phyloP scores from a whole-genome alignment of 2,797 vertebrate species.

The Aeoliscus strigatus region DNA sequence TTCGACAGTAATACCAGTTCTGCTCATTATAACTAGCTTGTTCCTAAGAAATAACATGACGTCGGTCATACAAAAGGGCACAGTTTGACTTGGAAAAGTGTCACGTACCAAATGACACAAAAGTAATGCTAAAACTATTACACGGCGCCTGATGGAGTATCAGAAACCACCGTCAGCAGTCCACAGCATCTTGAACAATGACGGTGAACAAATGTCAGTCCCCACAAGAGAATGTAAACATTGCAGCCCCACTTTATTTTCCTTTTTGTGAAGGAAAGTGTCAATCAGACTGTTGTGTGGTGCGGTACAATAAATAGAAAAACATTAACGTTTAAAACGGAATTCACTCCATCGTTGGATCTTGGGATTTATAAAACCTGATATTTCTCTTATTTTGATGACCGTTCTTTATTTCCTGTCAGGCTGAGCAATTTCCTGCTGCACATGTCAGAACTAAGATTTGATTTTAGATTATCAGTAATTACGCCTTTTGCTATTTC shows the following conservation, averaged over 20 bases:
- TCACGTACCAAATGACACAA: slow-evolving; percentile 56
- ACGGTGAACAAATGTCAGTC: not conserved
- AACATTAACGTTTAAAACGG: too few species aligned
- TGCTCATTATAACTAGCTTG: slow-evolving; percentile 53
- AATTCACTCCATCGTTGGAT: not conserved
- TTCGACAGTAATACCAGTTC: slow-evolving; percentile 43
- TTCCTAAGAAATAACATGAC: slow-evolving; percentile 54
- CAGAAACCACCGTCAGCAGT: slow-evolving; percentile 22
- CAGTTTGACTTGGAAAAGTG: slow-evolving; percentile 50
- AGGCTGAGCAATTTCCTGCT: slow-evolving; percentile 28
- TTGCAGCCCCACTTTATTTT: slow-evolving; percentile 2
- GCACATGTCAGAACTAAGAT: slow-evolving; percentile 7
- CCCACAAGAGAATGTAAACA: slow-evolving; percentile 10
- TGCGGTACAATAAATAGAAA: too few species aligned
- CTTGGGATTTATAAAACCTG: slow-evolving; percentile 7
- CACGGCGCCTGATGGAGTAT: slow-evolving; percentile 22
- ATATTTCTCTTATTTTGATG: slow-evolving; percentile 15
- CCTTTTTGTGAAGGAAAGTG: slow-evolving; percentile 7
- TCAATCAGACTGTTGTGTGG: too few species aligned
- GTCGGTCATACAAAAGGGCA: slow-evolving; percentile 63
- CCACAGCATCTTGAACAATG: slow-evolving; percentile 6
- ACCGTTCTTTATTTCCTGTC: slow-evolving; percentile 27
- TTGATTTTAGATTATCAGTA: slow-evolving; percentile 12
- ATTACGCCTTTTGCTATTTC: slow-evolving; percentile 6
- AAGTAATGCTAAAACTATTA: slow-evolving; percentile 43